A percentile compares a stretch with the other conserved stretches of the same genome.
Evolutionary conservation across 2,797 vertebrate genomes (phyloP).

Genomic region (Alectoris magna): DNA sequence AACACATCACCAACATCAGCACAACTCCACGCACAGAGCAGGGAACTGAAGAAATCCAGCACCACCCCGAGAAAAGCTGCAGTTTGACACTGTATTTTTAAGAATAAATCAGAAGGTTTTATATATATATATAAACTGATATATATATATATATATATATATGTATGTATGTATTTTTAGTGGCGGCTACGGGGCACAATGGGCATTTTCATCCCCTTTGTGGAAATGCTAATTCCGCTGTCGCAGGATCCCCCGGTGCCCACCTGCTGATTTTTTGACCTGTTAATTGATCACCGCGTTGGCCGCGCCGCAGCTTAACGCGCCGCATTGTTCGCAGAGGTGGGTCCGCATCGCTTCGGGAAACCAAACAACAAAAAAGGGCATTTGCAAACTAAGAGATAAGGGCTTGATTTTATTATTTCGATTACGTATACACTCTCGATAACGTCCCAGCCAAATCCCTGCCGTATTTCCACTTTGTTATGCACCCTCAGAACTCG

Average conservation of each 20-base stretch:
- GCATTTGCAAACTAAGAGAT: constrained; percentile 30
- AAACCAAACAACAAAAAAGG: neutral
- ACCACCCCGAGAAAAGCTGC: neutral
- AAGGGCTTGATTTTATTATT: constrained; percentile 59
- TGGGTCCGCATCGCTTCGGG: constrained; percentile 27
- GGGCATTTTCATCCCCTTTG: constrained; percentile 69
- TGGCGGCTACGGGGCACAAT: constrained; percentile 73
- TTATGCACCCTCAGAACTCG: neutral
- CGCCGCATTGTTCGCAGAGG: constrained; percentile 73
- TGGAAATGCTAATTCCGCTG: constrained; percentile 78
- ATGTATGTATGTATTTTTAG: neutral
- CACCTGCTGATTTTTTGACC: constrained; percentile 84
- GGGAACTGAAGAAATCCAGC: neutral
- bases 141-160: too few relatives aligned
- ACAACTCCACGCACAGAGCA: neutral
- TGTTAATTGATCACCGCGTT: constrained; percentile 87
- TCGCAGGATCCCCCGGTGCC: constrained; percentile 47
- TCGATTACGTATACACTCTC: neutral
- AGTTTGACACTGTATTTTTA: constrained; percentile 40
- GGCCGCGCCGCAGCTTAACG: constrained; percentile 53
- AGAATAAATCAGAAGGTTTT: neutral
- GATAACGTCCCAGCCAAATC: neutral
- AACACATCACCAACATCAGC: neutral
- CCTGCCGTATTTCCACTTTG: neutral
- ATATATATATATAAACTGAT: neutral